Conservation (phyloP, 2,113 vertebrate genomes). For the Piaya cayana region DNA sequence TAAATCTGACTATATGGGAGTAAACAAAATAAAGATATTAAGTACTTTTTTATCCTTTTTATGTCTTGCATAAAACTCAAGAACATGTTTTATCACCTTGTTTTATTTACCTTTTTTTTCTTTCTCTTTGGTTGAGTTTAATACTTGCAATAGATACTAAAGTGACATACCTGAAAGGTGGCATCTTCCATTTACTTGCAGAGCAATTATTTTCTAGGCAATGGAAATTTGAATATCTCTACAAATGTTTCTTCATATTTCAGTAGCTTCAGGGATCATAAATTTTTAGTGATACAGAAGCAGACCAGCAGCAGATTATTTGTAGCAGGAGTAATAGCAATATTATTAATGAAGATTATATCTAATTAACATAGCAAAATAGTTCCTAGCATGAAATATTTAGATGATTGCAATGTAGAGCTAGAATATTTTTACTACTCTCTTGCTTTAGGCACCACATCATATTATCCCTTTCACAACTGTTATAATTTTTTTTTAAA, state of each 20-base stretch:
- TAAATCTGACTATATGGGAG: background rate
- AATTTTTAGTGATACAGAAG: background rate
- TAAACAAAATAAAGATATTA: slow-evolving; percentile 2
- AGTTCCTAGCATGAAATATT: background rate
- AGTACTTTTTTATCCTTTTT: slow-evolving; percentile 9
- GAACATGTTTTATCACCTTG: background rate
- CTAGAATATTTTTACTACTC: background rate
- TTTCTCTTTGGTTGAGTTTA: background rate
- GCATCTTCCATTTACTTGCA: background rate
- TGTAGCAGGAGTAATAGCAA: background rate
- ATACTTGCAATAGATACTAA: background rate
- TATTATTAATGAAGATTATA: background rate
- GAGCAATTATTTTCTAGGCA: background rate
- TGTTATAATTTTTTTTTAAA: background rate
- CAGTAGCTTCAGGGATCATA: background rate
- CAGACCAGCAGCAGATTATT: background rate
- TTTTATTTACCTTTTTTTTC: background rate
- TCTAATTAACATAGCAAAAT: background rate
- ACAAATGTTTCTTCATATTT: background rate
- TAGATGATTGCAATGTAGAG: background rate
- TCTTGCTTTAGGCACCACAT: background rate
- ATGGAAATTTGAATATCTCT: background rate
- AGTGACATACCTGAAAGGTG: background rate
- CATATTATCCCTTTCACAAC: background rate
- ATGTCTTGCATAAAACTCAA: background rate